Evolutionary conservation across 2,888 invertebrate species (phyloP).

Genomic region (Rhimphoctona megacephalus): DNA sequence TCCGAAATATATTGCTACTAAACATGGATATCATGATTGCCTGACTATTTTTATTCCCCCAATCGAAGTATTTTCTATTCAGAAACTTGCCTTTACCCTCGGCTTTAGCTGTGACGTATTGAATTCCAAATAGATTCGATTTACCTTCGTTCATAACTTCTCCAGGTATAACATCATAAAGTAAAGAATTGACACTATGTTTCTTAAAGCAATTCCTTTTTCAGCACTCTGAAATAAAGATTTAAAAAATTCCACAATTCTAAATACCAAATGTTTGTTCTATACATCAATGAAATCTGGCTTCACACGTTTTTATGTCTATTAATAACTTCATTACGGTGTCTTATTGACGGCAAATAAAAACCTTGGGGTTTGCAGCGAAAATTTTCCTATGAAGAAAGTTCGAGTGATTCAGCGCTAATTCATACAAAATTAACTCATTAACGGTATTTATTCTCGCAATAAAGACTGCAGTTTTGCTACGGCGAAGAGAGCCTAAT

Average conservation of each 20-base stretch:
- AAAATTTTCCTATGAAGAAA: neutral
- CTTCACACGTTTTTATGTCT: neutral
- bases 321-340: neutral
- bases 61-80: conserved; percentile 15
- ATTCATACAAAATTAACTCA: conserved; percentile 17
- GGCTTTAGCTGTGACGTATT: neutral
- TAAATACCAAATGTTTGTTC: neutral
- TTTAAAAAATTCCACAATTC: neutral
- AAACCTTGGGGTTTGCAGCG: neutral
- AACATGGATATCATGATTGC: conserved; percentile 36
- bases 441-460: conserved; percentile 22
- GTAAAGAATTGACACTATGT: neutral
- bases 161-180: neutral
- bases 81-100: conserved; percentile 1
- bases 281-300: neutral
- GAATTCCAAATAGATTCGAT: neutral
- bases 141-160: neutral
- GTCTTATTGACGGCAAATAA: neutral
- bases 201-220: neutral
- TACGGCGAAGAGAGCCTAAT: conserved; percentile 1
- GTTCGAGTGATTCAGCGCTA: neutral
- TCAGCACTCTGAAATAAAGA: too few species aligned
- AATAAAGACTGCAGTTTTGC: conserved; percentile 14
- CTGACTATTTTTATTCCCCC: conserved; percentile 30
- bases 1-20: conserved; percentile 28